Evolutionary conservation across 2,113 vertebrate genomes (phyloP).

Genomic region (Nerophis ophidion): DNA sequence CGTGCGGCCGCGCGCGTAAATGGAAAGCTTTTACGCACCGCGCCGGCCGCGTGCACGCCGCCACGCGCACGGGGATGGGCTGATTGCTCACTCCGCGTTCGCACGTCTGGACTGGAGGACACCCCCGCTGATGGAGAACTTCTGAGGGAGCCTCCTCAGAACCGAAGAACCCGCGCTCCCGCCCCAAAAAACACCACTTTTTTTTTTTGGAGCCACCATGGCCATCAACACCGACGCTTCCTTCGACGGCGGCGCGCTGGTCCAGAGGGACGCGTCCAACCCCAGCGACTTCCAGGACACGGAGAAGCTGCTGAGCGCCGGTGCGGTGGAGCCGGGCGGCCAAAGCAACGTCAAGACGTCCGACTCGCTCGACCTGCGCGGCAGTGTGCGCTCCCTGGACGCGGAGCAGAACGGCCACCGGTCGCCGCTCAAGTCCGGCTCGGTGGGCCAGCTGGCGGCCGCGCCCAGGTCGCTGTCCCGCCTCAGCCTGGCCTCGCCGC

Average conservation of each 20-base stretch:
- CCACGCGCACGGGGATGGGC: constrained; percentile 21
- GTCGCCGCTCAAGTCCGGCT: constrained; percentile 74
- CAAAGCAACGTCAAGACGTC: constrained; percentile 69
- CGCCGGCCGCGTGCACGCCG: neutral
- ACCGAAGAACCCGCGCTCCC: constrained; percentile 9
- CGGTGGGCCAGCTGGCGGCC: constrained; percentile 66
- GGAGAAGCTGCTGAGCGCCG: constrained; percentile 75
- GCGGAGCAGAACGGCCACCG: constrained; percentile 79
- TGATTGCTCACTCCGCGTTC: constrained; percentile 26
- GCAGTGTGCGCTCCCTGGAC: constrained; percentile 68
- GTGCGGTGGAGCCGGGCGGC: constrained; percentile 54
- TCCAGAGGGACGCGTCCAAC: constrained; percentile 62
- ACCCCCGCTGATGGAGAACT: constrained; percentile 44
- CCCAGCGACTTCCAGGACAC: constrained; percentile 78
- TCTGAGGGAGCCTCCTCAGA: constrained; percentile 43
- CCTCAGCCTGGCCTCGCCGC: constrained; percentile 71
- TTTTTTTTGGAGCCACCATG: constrained; percentile 58
- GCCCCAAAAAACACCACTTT: neutral
- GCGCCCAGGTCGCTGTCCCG: constrained; percentile 73
- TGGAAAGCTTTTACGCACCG: constrained; percentile 66
- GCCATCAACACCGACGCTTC: constrained; percentile 72
- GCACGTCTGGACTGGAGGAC: neutral
- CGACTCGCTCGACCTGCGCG: constrained; percentile 68
- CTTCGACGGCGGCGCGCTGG: constrained; percentile 55
- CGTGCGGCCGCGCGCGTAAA: constrained; percentile 44